These are phyloP conservation scores for Oreonectes daqikongensis DNA, from an alignment of 2,797 vertebrate species.

Conservation along the genomic window DNA sequence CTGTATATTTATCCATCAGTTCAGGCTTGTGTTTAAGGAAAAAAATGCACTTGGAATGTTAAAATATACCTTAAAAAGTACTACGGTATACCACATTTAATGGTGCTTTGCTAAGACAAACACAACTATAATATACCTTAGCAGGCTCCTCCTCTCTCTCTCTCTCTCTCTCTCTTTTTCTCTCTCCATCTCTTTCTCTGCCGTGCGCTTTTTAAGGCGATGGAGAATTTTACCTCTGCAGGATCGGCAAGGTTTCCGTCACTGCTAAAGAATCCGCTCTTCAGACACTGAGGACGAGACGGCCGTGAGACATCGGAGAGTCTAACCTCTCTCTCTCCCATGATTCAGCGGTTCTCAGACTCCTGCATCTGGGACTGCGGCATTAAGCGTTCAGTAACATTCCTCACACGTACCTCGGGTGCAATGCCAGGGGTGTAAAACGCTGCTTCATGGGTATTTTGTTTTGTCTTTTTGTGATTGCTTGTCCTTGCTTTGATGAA, in stretches of 20 bases:
- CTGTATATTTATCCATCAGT: background rate
- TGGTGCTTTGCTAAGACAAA: background rate
- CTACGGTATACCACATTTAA: background rate
- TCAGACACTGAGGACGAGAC: conserved; percentile 53
- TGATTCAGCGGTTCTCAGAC: conserved; percentile 35
- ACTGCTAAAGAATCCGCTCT: conserved; percentile 87
- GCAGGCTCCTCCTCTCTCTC: conserved; percentile 55
- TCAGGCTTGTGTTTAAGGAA: background rate
- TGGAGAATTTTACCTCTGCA: conserved; percentile 95
- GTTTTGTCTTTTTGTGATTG: conserved; percentile 35
- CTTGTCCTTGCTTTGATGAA: conserved; percentile 36
- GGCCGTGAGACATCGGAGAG: conserved; percentile 28
- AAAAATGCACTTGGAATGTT: background rate
- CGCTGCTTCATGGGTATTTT: conserved; percentile 20
- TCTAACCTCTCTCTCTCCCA: conserved; percentile 13
- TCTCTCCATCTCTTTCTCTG: conserved; percentile 29
- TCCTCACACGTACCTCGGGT: conserved; percentile 20
- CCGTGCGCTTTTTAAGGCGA: conserved; percentile 70
- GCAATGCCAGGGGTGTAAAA: conserved; percentile 18
- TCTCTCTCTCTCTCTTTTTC: conserved; percentile 45
- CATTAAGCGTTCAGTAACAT: conserved; percentile 32
- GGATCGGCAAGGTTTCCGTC: conserved; percentile 98
- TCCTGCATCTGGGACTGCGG: conserved; percentile 31
- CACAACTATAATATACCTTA: conserved; percentile 44
- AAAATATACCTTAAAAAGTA: no score